Conservation (phyloP, 2,888 invertebrate species). For the Cosmorhoe ocellata region DNA sequence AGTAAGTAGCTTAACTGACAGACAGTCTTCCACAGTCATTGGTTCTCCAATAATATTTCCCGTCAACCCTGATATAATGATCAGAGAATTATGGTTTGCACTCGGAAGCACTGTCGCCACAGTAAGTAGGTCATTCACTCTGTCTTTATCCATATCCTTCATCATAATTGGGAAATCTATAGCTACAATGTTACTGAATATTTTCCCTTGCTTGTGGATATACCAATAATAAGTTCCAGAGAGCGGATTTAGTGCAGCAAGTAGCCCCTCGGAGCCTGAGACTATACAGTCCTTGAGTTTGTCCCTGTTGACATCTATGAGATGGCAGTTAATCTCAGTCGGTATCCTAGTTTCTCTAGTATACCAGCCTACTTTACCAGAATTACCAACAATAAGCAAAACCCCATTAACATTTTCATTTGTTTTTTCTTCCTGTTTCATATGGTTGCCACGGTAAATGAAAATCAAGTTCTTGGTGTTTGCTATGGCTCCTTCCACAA, state of each 20-base stretch:
- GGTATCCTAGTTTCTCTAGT: slow-evolving; percentile 87
- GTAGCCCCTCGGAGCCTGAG: slow-evolving; percentile 85
- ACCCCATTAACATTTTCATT: slow-evolving; percentile 84
- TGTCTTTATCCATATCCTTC: slow-evolving; percentile 88
- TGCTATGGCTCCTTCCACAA: slow-evolving; percentile 84
- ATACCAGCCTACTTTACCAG: slow-evolving; percentile 89
- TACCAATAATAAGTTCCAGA: slow-evolving; percentile 82
- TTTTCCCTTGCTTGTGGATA: slow-evolving; percentile 79
- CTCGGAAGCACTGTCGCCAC: slow-evolving; percentile 79
- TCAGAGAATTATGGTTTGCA: slow-evolving; percentile 82
- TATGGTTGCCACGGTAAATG: slow-evolving; percentile 86
- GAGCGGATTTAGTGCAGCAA: slow-evolving; percentile 78
- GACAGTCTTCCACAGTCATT: slow-evolving; percentile 82
- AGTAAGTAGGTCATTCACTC: slow-evolving; percentile 86
- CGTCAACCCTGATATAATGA: slow-evolving; percentile 87
- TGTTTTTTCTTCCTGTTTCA: slow-evolving; percentile 75
- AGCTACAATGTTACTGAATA: slow-evolving; percentile 78
- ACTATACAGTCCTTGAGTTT: slow-evolving; percentile 89
- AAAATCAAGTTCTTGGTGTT: slow-evolving; percentile 88
- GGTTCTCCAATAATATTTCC: slow-evolving; percentile 86
- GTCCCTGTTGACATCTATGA: slow-evolving; percentile 88
- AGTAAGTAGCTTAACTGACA: slow-evolving; percentile 80
- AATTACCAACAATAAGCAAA: slow-evolving; percentile 85
- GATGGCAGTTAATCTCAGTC: slow-evolving; percentile 87
- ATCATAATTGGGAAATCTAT: slow-evolving; percentile 87